Conservation (phyloP, 2,797 vertebrate species). For the Pelochelys cantorii region DNA sequence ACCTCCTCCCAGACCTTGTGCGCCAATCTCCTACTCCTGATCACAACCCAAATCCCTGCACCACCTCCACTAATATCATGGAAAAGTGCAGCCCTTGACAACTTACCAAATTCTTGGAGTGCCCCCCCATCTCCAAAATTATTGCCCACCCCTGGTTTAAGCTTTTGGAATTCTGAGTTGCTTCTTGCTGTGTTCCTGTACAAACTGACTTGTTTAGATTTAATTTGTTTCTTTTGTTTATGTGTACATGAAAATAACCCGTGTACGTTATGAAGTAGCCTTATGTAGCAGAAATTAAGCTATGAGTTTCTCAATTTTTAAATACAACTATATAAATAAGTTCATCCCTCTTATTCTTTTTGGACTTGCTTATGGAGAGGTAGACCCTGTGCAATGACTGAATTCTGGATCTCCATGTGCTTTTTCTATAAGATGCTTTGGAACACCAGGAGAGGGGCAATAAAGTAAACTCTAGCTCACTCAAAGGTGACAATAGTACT, state of each 20-base stretch:
- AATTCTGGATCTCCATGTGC: neutral
- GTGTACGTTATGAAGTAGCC: neutral
- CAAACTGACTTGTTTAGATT: neutral
- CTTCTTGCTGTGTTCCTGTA: neutral
- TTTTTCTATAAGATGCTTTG: neutral
- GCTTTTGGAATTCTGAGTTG: neutral
- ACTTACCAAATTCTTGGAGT: too few relatives aligned
- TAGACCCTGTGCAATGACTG: neutral
- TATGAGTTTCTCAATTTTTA: too few relatives aligned
- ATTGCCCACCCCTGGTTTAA: too few relatives aligned
- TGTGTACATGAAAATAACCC: neutral
- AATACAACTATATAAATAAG: too few relatives aligned
- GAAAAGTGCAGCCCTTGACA: too few relatives aligned
- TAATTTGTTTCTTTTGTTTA: neutral
- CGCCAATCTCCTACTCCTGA: too few relatives aligned
- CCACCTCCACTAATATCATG: too few relatives aligned
- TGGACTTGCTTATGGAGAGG: neutral
- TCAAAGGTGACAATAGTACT: neutral
- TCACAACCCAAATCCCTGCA: too few relatives aligned
- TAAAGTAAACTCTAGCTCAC: neutral
- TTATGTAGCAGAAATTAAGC: neutral
- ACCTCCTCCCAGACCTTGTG: too few relatives aligned
- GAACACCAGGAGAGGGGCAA: neutral
- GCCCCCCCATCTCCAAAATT: too few relatives aligned
- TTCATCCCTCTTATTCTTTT: neutral